Evolutionary conservation across 2,113 vertebrate genomes (phyloP), one percentile per base, ranked within the genome.

Genomic region (Dipodomys stephensi): DNA sequence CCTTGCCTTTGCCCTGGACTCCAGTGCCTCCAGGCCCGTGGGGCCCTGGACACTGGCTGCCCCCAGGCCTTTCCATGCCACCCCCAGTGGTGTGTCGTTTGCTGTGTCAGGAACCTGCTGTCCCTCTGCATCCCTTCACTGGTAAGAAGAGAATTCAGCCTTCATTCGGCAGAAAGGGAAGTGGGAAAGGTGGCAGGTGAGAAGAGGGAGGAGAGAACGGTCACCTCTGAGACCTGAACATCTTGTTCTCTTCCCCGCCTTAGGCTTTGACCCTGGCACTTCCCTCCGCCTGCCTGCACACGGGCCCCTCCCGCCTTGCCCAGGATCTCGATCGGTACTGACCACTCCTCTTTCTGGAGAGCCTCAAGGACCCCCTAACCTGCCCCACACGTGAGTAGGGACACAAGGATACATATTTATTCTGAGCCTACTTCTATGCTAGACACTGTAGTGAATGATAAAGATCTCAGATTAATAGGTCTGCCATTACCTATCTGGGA

Each of bases 191-290:
- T 49, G 15, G 44, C 16, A 64, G 35, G 69, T 67, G 60, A 67
- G 49, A 19, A 78, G 18, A 74, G 10, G 16, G 62, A 49, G 28
- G 32, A 28, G 39, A 80, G 74, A 93, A 44, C 22, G 27, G 0
- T 78, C 76, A 79, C 10, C 32, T 88, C 82, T 87, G 83, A 92
- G 19, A 10, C 25, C 68, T 46, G 4, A 28, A 57, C 4, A 74
- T 6, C 60, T 90, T 35, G 44, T 86, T 95, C 49, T 86, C 60
- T 81, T 78, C 20, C 35, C 20, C 8, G 82, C 15, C 28, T 83
- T 90, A 97, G 97, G 93, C 76, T 97, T 97, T 93, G 96, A 97
- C 77, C 73, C 96, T 62, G 94, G 93, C 68, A 88, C 95, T 60
- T 90, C 96, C 65, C 74, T 97, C 71, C 76, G 20, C 71, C 88